phyloP scores from a whole-genome alignment of 2,113 vertebrate species.

The Odontesthes bonariensis region DNA sequence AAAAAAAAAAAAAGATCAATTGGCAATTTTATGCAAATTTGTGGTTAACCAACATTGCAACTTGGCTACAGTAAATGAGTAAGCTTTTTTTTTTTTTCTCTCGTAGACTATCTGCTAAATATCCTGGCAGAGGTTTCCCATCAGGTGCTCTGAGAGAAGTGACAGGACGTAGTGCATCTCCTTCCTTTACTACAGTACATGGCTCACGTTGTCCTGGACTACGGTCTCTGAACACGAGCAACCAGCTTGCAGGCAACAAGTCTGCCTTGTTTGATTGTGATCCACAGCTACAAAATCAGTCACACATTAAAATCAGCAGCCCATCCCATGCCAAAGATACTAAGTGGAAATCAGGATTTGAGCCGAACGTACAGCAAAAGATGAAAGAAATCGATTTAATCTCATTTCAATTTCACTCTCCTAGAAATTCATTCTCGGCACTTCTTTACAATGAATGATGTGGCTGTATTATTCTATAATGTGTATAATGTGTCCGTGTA shows the following conservation, averaged over 20 bases:
- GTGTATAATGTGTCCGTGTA: constrained; percentile 41
- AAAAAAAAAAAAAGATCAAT: constrained; percentile 52
- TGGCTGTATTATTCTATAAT: constrained; percentile 36
- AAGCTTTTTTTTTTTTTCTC: constrained; percentile 29
- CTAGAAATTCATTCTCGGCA: constrained; percentile 35
- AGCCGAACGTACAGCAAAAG: constrained; percentile 21
- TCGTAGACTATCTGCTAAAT: constrained; percentile 47
- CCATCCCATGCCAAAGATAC: constrained; percentile 18
- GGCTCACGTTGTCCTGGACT: constrained; percentile 72
- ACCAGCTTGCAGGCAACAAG: constrained; percentile 39
- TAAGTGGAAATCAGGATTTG: constrained; percentile 6
- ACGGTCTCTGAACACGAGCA: constrained; percentile 41
- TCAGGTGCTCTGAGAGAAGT: constrained; percentile 38
- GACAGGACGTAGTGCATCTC: constrained; percentile 47
- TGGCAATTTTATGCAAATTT: constrained; percentile 68
- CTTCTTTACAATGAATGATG: constrained; percentile 46
- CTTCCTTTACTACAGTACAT: constrained; percentile 57
- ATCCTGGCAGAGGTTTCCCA: constrained; percentile 45
- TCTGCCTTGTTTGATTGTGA: constrained; percentile 64
- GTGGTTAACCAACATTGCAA: constrained; percentile 70
- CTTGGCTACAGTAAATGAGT: constrained; percentile 65
- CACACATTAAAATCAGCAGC: constrained; percentile 25
- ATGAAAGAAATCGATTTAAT: constrained; percentile 8
- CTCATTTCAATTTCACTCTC: not conserved
- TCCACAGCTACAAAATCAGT: constrained; percentile 58